Evolutionary conservation across 2,113 vertebrate genomes (phyloP).

Genomic region (Anser cygnoides): DNA sequence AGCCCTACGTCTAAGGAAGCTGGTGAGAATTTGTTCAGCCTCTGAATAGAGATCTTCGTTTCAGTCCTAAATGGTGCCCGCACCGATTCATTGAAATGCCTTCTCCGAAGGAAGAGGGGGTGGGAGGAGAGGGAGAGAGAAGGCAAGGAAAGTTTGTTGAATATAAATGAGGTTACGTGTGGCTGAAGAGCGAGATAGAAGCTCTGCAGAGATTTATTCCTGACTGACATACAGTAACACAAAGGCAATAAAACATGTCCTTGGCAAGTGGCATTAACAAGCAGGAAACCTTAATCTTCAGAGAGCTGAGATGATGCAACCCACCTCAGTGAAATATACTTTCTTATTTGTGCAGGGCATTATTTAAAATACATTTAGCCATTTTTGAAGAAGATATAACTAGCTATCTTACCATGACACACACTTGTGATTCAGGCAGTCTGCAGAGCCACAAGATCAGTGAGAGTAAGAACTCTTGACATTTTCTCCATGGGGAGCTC

Average conservation of each 20-base stretch:
- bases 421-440: background rate
- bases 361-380: slow-evolving; percentile 16
- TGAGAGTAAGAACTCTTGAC: background rate
- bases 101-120: slow-evolving; percentile 74
- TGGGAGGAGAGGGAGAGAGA: slow-evolving; percentile 30
- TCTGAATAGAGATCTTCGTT: slow-evolving; percentile 78
- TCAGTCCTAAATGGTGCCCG: slow-evolving; percentile 71
- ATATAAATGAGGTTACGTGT: slow-evolving; percentile 77
- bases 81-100: slow-evolving; percentile 78
- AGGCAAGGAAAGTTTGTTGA: slow-evolving; percentile 74
- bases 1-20: slow-evolving; percentile 73
- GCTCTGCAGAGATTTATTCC: slow-evolving; percentile 73
- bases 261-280: slow-evolving; percentile 65
- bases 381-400: background rate
- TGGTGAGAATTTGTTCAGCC: slow-evolving; percentile 76
- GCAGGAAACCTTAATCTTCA: slow-evolving; percentile 34
- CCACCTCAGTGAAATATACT: background rate
- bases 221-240: slow-evolving; percentile 71
- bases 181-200: slow-evolving; percentile 69
- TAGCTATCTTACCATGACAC: background rate
- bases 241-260: slow-evolving; percentile 64
- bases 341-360: background rate
- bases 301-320: background rate
- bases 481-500: background rate
- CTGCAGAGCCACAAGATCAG: background rate